Base-by-base conservation (phyloP, 1,140 invertebrate species). In the Formica exsecta region DNA sequence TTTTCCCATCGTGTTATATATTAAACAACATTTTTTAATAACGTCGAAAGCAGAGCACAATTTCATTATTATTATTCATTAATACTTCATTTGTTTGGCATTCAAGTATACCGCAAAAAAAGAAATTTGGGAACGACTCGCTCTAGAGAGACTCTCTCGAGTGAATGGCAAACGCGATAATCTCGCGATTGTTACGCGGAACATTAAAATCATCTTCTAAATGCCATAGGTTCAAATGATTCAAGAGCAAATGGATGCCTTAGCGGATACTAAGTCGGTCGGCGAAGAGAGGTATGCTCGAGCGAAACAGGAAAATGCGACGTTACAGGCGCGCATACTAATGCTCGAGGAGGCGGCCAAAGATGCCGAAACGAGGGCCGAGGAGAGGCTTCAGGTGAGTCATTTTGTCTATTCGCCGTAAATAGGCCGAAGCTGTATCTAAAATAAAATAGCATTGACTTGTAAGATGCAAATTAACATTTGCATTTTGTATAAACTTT, bases 321-420 rank as follows among this genome's bases (percentile, higher is more conserved):
- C 98, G 59, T 95, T 99, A 19, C 98, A 98, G 92, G 97, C 98
- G 3, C 96, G 98, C 92, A 97, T 99, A 89, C 97, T 98, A 91
- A 98, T 98, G 96, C 96, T 99, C 79, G 98, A 99, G 93, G 98
- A 99, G 94, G 98, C 98, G 92, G 96, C 98, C 19, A 96, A 98
- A 91, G 98, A 99, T 95, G 96, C 98, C 59, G 98, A 99, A 94
- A 95, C 98, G 75, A 96, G 98, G 88, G 97, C 97, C 77, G 98
- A 99, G 88, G 98, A 99, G 91, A 96, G 97, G 87, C 95, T 99
- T 73, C 96, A 95, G 87, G 94, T 94, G 83, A 75, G 36, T 77
- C 22, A 59, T 65, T 19, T 44, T 11, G 13, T 41, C 57, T 16
- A 51, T 61, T 44, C 16, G 25, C 25, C 25, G n/a, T 29, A 36